Evolutionary conservation across 92 coral and sea anemone genomes (phyloP), one percentile per base, ranked within the genome.

Genomic region (Zoanthus gigantus): DNA sequence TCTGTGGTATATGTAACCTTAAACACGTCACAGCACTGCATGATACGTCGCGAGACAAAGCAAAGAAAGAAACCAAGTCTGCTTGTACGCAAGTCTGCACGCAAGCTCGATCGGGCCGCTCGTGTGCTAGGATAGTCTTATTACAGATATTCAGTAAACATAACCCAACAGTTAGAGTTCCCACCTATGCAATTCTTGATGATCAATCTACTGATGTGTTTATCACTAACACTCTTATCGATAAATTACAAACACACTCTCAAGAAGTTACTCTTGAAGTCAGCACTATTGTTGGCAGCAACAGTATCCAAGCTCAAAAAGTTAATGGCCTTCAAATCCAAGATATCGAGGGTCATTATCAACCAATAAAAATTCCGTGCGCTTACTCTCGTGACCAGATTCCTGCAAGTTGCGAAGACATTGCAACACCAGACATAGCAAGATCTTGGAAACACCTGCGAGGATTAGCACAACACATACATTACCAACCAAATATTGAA

Each of bases 1-100:
- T 46, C 23, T 93, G 96, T 82, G 74, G 82, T 14, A 88, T 90
- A 37, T 93, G 95, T 44, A 61, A 84, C 74, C 86, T 73, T 34
- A 90, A 89, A 68, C 96, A 93, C 42, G 88, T 79, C 72, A 93
- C 93, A 3, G 28, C 78, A 54, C 89, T 90, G 37, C 92, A 89
- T 81, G 93, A 91, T 50, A 91, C 92, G 71, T 37, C 63, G n/a
- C 71, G 83, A 56, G 76, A 93, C 48, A 34, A 78, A 45, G 74
- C 78, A 56, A 14, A 7, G 17, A 86, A 85, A 9, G 34, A 77
- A 8, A 71, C 72, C 0, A 85, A 6, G n/a, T 83, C 92, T 67
- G 90, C 93, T 23, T 92, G 95, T 67, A 54, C 92, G 17, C 86
- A 83, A 80, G 92, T 90, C 54, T 92, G 95, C 74, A 90, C 87